Conservation (phyloP, 2,797 vertebrate genomes). For the Megalops cyprinoides region DNA sequence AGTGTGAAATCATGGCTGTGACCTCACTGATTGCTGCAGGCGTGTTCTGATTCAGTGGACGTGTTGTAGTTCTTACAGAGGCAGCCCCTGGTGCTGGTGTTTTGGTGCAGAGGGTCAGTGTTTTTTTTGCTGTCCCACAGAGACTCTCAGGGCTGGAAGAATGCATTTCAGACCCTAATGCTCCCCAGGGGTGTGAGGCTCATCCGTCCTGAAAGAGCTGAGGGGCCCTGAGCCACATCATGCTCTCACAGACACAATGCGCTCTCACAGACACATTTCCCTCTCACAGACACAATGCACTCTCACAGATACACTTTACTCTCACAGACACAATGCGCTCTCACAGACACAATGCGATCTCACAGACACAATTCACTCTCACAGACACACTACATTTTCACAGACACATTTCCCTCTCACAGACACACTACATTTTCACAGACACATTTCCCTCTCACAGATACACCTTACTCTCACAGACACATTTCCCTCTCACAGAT, state of each 20-base stretch:
- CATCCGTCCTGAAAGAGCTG: constrained; percentile 78
- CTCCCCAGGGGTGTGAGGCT: constrained; percentile 89
- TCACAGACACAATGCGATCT: constrained; percentile 18
- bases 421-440: not conserved
- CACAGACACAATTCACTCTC: not conserved
- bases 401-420: not conserved
- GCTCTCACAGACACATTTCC: constrained; percentile 78
- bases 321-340: constrained; percentile 75
- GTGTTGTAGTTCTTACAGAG: constrained; percentile 72
- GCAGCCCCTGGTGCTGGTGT: constrained; percentile 71
- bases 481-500: too few relatives aligned
- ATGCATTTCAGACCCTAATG: constrained; percentile 84
- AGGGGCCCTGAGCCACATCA: constrained; percentile 76
- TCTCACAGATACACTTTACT: constrained; percentile 73
- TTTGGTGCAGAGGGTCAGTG: constrained; percentile 84
- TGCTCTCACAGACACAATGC: constrained; percentile 85
- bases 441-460: too few relatives aligned
- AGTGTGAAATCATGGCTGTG: not conserved
- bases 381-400: not conserved
- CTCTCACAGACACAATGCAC: constrained; percentile 75
- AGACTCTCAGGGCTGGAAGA: constrained; percentile 85
- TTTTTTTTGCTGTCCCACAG: constrained; percentile 89
- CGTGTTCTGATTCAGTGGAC: not conserved
- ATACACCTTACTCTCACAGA: too few relatives aligned
- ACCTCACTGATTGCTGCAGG: not conserved